Base-by-base conservation (phyloP, 2,888 invertebrate species). In the Amphipoea lucens region DNA sequence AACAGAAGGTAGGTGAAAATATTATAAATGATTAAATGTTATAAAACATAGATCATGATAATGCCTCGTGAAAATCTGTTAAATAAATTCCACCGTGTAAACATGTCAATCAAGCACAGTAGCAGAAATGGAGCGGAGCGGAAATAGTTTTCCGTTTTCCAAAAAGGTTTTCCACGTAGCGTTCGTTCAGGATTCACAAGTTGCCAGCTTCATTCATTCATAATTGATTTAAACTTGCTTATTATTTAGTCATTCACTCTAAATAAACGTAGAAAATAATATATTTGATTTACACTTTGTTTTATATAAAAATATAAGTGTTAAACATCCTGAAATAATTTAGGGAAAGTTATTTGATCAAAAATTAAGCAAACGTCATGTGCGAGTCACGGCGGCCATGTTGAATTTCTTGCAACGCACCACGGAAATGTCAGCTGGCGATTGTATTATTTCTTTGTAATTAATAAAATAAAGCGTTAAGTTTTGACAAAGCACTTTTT, bases 1-100 rank as follows among this genome's bases (percentile, higher is more conserved):
- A 98, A 98, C 93, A 97, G 98, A 97, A 98, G 98, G 98, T 98
- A 97, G 92, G 95, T 94, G 84, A 79, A 85, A 84, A 76, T 79
- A 67, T 40, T 79, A 67, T 40, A 48, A 57, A 60, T 77, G 14
- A 70, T 70, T 83, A 72, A 74, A 36, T 74, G 71, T 36, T 74
- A 51, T n/a, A 70, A 69, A 78, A 80, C 23, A 74, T 70, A 65
- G 51, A 81, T 83, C 80, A 83, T 82, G 84, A 81, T 83, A 80
- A 72, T 70, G 66, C 40, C 54, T 79, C 66, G 73, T 81, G 63
- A 82, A 48, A 87, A 74, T 85, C 65, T 82, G 76, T 74, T 78
- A 65, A 74, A 68, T 83, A 70, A 74, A 74, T 66, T 71, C 67
- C 65, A 76, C 62, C 73, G 66, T 69, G 79, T 83, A 89, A 83